These are phyloP conservation scores for Sylvia borin DNA, from an alignment of 2,797 vertebrate genomes.

Conservation along the genomic window DNA sequence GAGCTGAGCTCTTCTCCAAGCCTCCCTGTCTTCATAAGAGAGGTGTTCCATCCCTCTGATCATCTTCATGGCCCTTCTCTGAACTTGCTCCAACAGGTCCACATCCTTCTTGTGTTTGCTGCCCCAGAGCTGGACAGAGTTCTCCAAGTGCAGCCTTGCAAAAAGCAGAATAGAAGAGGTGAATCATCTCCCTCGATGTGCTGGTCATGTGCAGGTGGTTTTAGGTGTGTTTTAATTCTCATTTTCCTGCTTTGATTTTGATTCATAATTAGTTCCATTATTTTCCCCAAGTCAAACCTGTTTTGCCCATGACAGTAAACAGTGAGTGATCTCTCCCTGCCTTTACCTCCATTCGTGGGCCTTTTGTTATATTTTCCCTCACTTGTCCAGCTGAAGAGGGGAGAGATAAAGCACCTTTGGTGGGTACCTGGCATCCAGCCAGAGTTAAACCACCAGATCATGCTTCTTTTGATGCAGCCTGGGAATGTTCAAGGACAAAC, in stretches of 20 bases:
- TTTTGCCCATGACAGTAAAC: background rate
- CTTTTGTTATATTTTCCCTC: background rate
- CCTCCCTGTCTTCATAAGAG: background rate
- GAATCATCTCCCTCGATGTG: rapidly evolving
- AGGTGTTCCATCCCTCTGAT: background rate
- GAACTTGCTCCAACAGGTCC: background rate
- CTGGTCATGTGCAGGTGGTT: background rate
- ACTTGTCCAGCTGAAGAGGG: background rate
- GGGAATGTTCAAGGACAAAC: background rate
- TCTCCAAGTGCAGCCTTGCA: background rate
- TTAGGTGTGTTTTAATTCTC: background rate
- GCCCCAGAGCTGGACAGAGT: background rate
- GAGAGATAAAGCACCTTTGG: background rate
- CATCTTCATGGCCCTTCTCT: background rate
- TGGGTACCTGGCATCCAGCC: background rate
- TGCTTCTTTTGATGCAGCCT: background rate
- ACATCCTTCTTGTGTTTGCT: background rate
- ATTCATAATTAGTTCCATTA: background rate
- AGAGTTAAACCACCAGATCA: background rate
- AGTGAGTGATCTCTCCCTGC: background rate
- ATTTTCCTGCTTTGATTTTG: background rate
- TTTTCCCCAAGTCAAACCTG: background rate
- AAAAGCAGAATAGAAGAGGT: background rate
- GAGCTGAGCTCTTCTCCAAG: background rate
- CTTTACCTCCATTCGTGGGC: background rate